These are phyloP conservation scores for Gnathonemus echidnorhynchus DNA, from an alignment of 2,113 vertebrate genomes.

Conservation along the genomic window DNA sequence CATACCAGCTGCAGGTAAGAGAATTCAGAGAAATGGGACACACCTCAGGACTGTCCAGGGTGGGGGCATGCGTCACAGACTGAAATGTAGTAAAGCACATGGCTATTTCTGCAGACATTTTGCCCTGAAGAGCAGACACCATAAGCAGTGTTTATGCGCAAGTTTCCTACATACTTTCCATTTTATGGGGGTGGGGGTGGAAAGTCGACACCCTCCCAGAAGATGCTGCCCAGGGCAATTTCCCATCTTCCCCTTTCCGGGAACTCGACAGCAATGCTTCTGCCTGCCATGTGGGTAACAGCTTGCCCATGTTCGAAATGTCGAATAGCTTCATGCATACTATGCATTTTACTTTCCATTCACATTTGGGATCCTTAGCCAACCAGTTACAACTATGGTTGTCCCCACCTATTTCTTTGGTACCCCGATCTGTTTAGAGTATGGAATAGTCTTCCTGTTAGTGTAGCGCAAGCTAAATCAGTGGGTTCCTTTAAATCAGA, in stretches of 20 bases:
- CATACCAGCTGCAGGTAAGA: constrained; percentile 66
- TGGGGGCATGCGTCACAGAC: neutral
- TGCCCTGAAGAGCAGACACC: neutral
- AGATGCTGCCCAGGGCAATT: neutral
- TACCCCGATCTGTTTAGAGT: neutral
- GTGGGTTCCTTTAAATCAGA: no score
- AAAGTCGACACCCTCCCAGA: neutral
- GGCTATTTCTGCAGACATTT: neutral
- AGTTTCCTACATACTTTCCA: neutral
- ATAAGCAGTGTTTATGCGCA: neutral
- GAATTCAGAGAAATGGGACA: neutral
- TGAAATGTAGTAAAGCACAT: neutral
- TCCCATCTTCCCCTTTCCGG: neutral
- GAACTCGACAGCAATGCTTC: neutral
- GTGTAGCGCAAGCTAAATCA: no score
- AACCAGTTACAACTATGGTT: neutral
- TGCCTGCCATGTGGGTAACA: neutral
- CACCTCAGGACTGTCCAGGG: neutral
- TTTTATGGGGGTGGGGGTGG: neutral
- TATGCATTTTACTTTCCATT: neutral
- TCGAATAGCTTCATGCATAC: neutral
- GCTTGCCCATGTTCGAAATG: neutral
- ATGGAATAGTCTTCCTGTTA: no score
- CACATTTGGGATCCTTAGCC: neutral
- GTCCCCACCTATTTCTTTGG: neutral